Evolutionary conservation across 2,797 vertebrate genomes (phyloP).

Genomic region (Sebastes umbrosus): DNA sequence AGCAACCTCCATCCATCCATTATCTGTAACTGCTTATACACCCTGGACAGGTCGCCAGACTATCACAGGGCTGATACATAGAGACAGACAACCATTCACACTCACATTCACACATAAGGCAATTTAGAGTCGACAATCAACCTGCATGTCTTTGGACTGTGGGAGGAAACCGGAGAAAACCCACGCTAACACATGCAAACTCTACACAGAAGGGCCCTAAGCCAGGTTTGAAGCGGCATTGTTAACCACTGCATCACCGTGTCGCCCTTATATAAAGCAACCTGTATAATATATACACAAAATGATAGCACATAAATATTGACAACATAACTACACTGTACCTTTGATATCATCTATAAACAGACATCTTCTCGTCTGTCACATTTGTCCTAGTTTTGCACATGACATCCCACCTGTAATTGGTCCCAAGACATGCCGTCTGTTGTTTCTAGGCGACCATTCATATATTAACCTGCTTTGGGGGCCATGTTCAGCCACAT

Average conservation of each 20-base stretch:
- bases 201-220: too few relatives aligned
- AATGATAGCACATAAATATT: neutral
- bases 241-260: too few relatives aligned
- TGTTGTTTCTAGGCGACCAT: conserved; percentile 12
- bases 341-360: neutral
- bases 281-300: neutral
- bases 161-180: too few relatives aligned
- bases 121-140: too few relatives aligned
- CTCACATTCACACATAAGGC: too few relatives aligned
- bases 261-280: neutral
- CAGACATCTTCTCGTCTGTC: neutral
- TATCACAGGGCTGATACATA: too few relatives aligned
- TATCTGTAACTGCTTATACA: too few relatives aligned
- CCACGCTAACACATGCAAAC: too few relatives aligned
- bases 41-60: too few relatives aligned
- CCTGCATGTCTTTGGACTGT: too few relatives aligned
- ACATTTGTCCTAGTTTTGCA: conserved; percentile 1
- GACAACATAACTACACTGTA: neutral
- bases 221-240: fast-evolving
- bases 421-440: neutral
- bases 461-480: neutral
- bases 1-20: too few relatives aligned
- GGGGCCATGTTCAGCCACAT: neutral
- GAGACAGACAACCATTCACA: too few relatives aligned
- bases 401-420: neutral